phyloP scores from a whole-genome alignment of 1,140 invertebrate species.

The Galendromus occidentalis region DNA sequence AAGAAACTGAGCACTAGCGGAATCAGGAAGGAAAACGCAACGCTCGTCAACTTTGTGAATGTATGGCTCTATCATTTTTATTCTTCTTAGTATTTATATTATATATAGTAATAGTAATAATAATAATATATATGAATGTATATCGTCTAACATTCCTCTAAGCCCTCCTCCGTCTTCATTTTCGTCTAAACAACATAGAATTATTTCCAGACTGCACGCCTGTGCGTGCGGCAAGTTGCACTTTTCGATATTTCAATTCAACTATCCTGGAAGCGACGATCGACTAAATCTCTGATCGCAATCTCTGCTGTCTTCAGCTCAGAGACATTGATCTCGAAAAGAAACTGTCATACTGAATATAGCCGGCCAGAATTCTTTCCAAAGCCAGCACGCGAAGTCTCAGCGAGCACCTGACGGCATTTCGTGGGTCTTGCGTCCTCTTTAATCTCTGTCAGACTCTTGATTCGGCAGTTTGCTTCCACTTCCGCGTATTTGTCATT shows the following conservation, averaged over 20 bases:
- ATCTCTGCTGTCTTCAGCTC: background rate
- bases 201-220: slow-evolving; percentile 3
- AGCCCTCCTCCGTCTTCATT: background rate
- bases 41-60: slow-evolving; percentile 11
- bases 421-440: no score
- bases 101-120: no score
- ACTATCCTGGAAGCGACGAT: slow-evolving; percentile 2
- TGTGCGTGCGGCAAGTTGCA: background rate
- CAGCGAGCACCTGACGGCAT: no score
- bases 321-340: no score
- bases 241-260: background rate
- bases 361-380: no score
- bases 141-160: slow-evolving; percentile 7
- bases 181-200: slow-evolving; percentile 8
- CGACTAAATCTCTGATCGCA: background rate
- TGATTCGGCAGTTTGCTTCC: no score
- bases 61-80: slow-evolving; percentile 11
- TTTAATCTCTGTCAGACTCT: no score
- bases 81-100: background rate
- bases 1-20: no score
- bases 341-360: no score
- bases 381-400: no score
- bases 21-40: no score
- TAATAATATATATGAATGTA: slow-evolving; percentile 11
- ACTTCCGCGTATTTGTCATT: no score